Evolutionary conservation across 2,888 invertebrate genomes (phyloP).

Genomic region (Dynastes grantii): DNA sequence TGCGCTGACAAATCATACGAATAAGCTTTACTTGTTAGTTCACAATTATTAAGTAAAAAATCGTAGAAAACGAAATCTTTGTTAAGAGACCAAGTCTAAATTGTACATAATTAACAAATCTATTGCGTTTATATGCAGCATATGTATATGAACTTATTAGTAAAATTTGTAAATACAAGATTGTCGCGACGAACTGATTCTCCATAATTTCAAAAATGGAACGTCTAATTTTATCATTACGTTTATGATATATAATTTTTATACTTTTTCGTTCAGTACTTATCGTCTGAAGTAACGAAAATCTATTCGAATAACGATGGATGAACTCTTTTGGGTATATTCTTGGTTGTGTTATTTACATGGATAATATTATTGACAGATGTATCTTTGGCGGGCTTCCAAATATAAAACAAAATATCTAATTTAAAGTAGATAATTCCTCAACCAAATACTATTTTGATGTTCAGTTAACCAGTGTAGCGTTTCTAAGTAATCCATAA

Average conservation of each 20-base stretch:
- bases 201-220: slow-evolving; percentile 15
- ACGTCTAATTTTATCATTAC: slow-evolving; percentile 19
- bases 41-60: slow-evolving; percentile 28
- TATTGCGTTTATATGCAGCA: slow-evolving; percentile 17
- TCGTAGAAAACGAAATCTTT: slow-evolving; percentile 3
- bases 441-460: not conserved
- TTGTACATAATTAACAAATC: slow-evolving; percentile 42
- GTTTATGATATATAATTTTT: slow-evolving; percentile 29
- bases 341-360: slow-evolving; percentile 16
- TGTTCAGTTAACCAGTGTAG: not conserved
- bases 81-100: slow-evolving; percentile 44
- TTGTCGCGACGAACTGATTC: slow-evolving; percentile 31
- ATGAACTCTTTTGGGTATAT: slow-evolving; percentile 27
- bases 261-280: slow-evolving; percentile 29
- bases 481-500: no score
- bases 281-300: slow-evolving; percentile 9
- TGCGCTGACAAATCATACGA: slow-evolving; percentile 63
- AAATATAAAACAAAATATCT: slow-evolving; percentile 15
- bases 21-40: slow-evolving; percentile 45
- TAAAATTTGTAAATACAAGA: slow-evolving; percentile 39
- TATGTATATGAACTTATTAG: slow-evolving; percentile 24
- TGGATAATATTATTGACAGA: slow-evolving; percentile 15
- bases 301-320: not conserved
- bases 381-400: slow-evolving; percentile 34
- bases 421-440: not conserved